Percentiles rank a stretch among this genome's conserved stretches.
Evolutionary conservation across 1,140 invertebrate species (phyloP).

Genomic region (Gonatopus flavifemur): DNA sequence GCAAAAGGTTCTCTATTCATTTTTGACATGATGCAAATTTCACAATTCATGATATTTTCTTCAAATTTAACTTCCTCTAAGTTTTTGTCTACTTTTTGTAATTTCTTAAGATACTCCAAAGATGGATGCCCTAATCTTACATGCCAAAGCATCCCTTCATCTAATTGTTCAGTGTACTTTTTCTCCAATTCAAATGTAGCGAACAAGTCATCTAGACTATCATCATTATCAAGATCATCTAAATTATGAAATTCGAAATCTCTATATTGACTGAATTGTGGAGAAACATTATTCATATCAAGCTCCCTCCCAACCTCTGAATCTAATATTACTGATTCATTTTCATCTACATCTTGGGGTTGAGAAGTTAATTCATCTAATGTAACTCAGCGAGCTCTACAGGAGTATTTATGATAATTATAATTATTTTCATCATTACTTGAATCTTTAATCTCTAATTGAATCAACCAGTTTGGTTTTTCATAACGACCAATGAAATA

Average conservation of each 20-base stretch:
- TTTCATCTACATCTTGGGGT: too few species aligned
- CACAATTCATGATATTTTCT: constrained; percentile 15
- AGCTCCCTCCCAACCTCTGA: too few species aligned
- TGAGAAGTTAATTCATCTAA: too few species aligned
- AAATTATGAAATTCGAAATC: too few species aligned
- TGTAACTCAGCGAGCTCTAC: too few species aligned
- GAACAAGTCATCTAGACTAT: too few species aligned
- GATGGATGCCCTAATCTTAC: constrained; percentile 19
- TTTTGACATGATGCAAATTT: constrained; percentile 15
- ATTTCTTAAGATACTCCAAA: constrained; percentile 12
- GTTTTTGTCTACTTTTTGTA: constrained; percentile 8
- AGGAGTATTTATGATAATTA: constrained; percentile 11
- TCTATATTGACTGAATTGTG: too few species aligned
- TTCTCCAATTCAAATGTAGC: too few species aligned
- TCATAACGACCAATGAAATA: neutral
- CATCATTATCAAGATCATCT: too few species aligned
- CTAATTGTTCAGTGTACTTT: constrained; percentile 6
- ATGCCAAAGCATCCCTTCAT: constrained; percentile 20
- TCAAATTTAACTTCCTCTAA: constrained; percentile 13
- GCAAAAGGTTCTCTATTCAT: constrained; percentile 5
- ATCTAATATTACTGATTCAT: too few species aligned
- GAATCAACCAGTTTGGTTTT: constrained; percentile 14
- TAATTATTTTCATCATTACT: neutral
- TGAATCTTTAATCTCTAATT: constrained; percentile 3
- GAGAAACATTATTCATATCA: too few species aligned